Conservation (phyloP, 2,113 vertebrate genomes). For the Sinocyclocheilus grahami region DNA sequence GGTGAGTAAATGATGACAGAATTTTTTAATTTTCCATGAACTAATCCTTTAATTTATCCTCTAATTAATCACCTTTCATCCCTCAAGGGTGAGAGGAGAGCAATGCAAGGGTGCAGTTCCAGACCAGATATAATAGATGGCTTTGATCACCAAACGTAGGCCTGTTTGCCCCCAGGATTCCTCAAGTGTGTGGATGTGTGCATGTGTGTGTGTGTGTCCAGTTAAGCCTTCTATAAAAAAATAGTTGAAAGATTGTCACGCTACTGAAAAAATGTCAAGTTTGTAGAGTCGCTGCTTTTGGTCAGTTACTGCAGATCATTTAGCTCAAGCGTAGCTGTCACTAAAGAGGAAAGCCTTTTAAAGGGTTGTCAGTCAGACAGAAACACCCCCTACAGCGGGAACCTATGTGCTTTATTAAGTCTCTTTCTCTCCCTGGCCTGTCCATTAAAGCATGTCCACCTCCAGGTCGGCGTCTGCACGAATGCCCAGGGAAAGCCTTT, state of each 20-base stretch:
- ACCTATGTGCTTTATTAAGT: conserved; percentile 18
- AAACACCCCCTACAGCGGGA: conserved; percentile 6
- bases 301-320: conserved; percentile 1
- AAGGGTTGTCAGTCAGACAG: conserved; percentile 17
- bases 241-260: neutral
- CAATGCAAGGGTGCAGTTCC: conserved; percentile 9
- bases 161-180: conserved; percentile 1
- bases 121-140: conserved; percentile 36
- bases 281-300: neutral
- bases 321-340: conserved; percentile 7
- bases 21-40: neutral
- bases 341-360: conserved; percentile 30
- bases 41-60: conserved; percentile 44
- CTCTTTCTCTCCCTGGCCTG: conserved; percentile 10
- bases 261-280: neutral
- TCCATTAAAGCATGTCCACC: conserved; percentile 14
- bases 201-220: neutral
- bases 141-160: conserved; percentile 56
- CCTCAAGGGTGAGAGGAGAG: conserved; percentile 33
- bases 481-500: conserved; percentile 56
- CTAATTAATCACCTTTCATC: conserved; percentile 33
- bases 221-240: conserved; percentile 8
- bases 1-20: neutral
- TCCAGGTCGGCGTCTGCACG: neutral
- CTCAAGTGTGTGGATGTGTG: neutral